Percentiles rank a stretch among this genome's conserved stretches.
Conservation (phyloP, 2,888 invertebrate genomes). For the Hoplodrina blanda region DNA sequence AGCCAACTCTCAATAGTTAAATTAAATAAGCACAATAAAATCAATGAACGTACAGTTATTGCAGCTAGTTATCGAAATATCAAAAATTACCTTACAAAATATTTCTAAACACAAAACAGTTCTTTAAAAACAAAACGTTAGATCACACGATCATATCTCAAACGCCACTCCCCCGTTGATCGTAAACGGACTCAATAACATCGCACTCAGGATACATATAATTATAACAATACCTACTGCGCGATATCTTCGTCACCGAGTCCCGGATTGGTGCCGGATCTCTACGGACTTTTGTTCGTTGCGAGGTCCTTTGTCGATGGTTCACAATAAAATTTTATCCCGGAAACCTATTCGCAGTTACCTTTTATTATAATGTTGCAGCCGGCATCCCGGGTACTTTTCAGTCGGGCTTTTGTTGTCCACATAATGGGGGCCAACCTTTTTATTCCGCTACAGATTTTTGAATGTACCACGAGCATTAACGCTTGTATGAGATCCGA, state of each 20-base stretch:
- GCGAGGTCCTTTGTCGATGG: slow-evolving; percentile 83
- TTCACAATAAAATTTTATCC: slow-evolving; percentile 89
- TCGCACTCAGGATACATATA: slow-evolving; percentile 55
- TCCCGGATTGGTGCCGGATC: slow-evolving; percentile 69
- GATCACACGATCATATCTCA: slow-evolving; percentile 10
- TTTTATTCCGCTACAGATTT: slow-evolving; percentile 87
- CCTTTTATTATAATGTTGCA: slow-evolving; percentile 90
- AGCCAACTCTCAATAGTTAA: too few relatives aligned
- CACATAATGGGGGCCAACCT: slow-evolving; percentile 85
- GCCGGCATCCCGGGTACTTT: slow-evolving; percentile 85
- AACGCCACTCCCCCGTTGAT: slow-evolving; percentile 23
- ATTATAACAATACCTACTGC: slow-evolving; percentile 61
- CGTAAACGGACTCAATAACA: slow-evolving; percentile 33
- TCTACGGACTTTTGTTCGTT: slow-evolving; percentile 66
- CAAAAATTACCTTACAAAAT: not conserved
- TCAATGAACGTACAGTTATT: too few relatives aligned
- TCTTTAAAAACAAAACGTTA: not conserved
- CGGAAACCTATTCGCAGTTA: slow-evolving; percentile 89
- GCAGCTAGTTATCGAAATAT: too few relatives aligned
- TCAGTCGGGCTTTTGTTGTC: slow-evolving; percentile 82
- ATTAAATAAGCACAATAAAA: not conserved
- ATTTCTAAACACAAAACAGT: not conserved
- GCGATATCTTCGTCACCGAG: slow-evolving; percentile 69
- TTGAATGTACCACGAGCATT: slow-evolving; percentile 73
- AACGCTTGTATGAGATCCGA: slow-evolving; percentile 66